These are phyloP conservation scores for Clepsis dumicolana DNA, from an alignment of 2,888 invertebrate species.

Conservation along the genomic window DNA sequence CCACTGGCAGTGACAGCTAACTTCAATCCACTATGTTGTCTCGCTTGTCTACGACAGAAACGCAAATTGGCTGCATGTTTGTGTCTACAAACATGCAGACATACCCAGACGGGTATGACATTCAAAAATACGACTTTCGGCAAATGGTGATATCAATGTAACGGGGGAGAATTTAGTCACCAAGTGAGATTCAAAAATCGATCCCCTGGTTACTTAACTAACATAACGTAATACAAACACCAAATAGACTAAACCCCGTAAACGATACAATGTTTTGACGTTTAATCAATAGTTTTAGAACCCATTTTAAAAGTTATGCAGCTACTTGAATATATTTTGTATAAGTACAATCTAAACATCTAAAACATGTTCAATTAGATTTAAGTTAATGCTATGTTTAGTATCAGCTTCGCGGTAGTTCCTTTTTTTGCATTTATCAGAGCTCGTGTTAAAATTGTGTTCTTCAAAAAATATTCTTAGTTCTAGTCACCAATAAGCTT, in stretches of 20 bases:
- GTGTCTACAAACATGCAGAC: no score
- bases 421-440: slow-evolving; percentile 73
- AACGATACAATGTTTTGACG: background rate
- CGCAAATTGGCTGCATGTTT: no score
- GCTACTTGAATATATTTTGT: slow-evolving; percentile 21
- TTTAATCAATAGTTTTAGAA: slow-evolving; percentile 15
- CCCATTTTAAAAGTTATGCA: slow-evolving; percentile 24
- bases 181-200: no score
- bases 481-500: slow-evolving; percentile 78
- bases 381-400: slow-evolving; percentile 48
- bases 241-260: slow-evolving; percentile 29
- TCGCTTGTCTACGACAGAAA: no score
- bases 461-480: slow-evolving; percentile 63
- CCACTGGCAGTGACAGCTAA: no score
- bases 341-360: slow-evolving; percentile 70
- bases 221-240: slow-evolving; percentile 29
- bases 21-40: no score
- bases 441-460: slow-evolving; percentile 52
- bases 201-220: no score
- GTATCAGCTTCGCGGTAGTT: slow-evolving; percentile 58
- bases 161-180: no score
- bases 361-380: slow-evolving; percentile 60
- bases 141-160: no score
- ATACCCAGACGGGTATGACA: no score
- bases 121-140: no score